These are phyloP conservation scores for Papilio machaon DNA, from an alignment of 1,140 invertebrate genomes.

Conservation along the genomic window DNA sequence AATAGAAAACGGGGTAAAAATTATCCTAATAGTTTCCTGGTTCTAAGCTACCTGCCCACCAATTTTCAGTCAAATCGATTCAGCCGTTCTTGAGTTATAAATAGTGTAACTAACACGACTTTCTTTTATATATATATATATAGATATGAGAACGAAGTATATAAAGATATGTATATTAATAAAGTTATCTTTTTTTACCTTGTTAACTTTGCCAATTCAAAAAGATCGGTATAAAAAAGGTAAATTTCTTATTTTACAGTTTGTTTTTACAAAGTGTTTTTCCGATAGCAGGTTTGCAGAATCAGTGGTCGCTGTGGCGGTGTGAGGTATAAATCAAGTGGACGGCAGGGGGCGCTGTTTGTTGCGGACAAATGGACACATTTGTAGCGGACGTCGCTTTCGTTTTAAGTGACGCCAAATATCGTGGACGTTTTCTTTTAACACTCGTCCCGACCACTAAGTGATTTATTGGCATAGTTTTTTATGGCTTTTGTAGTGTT, in stretches of 20 bases:
- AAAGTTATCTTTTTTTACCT: no score
- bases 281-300: background rate
- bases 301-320: slow-evolving; percentile 11
- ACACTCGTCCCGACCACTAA: background rate
- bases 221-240: background rate
- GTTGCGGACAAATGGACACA: slow-evolving; percentile 23
- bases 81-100: no score
- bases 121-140: no score
- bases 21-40: no score
- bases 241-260: background rate
- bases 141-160: background rate
- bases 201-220: background rate
- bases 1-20: no score
- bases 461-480: slow-evolving; percentile 19
- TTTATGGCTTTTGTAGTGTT: background rate
- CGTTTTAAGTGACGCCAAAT: slow-evolving; percentile 21
- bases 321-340: slow-evolving; percentile 10
- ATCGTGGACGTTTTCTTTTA: slow-evolving; percentile 1
- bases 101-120: no score
- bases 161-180: no score
- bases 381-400: slow-evolving; percentile 21
- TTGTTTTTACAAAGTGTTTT: background rate
- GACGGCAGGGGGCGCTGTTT: slow-evolving; percentile 3
- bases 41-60: no score
- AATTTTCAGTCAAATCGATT: no score